Conservation (phyloP, 2,888 invertebrate genomes). For the Linnaemya tessellans region DNA sequence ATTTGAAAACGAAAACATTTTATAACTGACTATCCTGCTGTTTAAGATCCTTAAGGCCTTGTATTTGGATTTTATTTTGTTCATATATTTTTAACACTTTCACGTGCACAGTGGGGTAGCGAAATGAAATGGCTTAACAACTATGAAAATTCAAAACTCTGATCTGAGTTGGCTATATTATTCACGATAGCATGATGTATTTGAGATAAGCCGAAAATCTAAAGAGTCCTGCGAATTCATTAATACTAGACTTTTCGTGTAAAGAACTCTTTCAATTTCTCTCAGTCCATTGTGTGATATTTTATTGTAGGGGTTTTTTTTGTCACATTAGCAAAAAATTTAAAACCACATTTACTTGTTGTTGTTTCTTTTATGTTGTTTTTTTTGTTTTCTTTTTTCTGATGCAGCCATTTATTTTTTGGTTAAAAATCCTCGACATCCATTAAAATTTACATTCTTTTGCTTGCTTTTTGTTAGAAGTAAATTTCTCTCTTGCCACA, state of each 20-base stretch:
- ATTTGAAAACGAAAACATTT: neutral
- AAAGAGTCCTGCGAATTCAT: too few species aligned
- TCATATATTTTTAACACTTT: neutral
- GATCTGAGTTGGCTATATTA: too few species aligned
- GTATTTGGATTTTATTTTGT: conserved; percentile 2
- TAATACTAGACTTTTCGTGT: too few species aligned
- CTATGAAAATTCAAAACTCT: too few species aligned
- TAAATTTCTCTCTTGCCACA: neutral
- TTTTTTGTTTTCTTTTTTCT: conserved; percentile 17
- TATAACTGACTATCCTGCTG: conserved; percentile 8
- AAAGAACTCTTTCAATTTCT: neutral
- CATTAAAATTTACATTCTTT: conserved; percentile 43
- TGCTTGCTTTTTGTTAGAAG: neutral
- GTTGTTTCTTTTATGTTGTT: too few species aligned
- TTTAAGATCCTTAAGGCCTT: conserved; percentile 6
- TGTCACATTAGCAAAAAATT: neutral
- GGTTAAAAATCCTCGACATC: conserved; percentile 3
- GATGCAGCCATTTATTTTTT: conserved; percentile 48
- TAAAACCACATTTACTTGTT: conserved; percentile 1
- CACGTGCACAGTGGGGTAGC: neutral
- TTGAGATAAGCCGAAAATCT: too few species aligned
- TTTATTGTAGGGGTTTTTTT: neutral
- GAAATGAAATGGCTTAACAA: neutral
- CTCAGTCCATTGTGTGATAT: neutral
- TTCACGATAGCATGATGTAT: too few species aligned